Percentiles rank a stretch among this genome's conserved stretches.
Conservation (phyloP, 2,888 invertebrate genomes). For the Temnothorax unifasciatus region DNA sequence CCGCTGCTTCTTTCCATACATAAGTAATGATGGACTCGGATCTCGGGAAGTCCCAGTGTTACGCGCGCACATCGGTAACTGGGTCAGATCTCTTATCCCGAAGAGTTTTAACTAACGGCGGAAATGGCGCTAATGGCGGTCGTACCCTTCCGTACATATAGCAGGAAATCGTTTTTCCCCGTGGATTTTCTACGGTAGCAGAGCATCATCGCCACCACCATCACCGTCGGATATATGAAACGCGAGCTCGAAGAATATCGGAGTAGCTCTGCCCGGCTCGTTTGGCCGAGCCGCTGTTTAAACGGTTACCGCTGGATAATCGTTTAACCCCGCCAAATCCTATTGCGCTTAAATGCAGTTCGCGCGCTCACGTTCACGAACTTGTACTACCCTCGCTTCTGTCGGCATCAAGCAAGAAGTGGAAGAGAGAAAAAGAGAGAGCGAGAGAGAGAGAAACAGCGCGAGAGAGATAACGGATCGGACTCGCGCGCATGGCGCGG, state of each 20-base stretch:
- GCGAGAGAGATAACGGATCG: constrained; percentile 22
- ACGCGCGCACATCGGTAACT: constrained; percentile 38
- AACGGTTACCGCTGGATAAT: constrained; percentile 47
- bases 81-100: constrained; percentile 50
- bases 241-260: constrained; percentile 34
- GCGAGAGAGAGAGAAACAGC: constrained; percentile 10
- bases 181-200: constrained; percentile 5
- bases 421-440: neutral
- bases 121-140: constrained; percentile 42
- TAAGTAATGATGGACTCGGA: constrained; percentile 54
- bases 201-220: neutral
- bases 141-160: constrained; percentile 30
- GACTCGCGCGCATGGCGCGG: constrained; percentile 27
- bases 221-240: constrained; percentile 35
- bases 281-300: constrained; percentile 41
- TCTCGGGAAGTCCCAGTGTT: constrained; percentile 32
- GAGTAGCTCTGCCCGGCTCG: constrained; percentile 18
- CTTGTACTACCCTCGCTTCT: constrained; percentile 35
- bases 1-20: constrained; percentile 45
- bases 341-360: constrained; percentile 44
- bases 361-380: constrained; percentile 37
- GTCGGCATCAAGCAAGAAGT: neutral
- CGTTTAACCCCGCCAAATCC: constrained; percentile 48
- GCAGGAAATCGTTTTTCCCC: constrained; percentile 25
- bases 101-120: constrained; percentile 44